These are phyloP conservation scores for Exocentrus adspersus DNA, from an alignment of 2,888 invertebrate genomes.

Conservation along the genomic window DNA sequence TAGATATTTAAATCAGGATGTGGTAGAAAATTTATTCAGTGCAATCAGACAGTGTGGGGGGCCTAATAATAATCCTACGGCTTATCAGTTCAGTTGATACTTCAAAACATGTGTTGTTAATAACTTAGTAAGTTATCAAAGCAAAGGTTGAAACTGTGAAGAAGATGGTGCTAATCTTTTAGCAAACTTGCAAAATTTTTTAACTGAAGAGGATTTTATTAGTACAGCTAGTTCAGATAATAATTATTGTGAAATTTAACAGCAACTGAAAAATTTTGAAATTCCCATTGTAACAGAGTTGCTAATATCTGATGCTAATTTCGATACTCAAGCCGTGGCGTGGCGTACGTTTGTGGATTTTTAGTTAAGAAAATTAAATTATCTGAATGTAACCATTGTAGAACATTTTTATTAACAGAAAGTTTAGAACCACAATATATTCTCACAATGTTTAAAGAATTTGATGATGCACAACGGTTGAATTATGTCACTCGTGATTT, in stretches of 20 bases:
- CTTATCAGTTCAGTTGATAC: constrained; percentile 34
- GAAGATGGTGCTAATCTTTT: constrained; percentile 3
- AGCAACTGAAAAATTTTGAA: not conserved
- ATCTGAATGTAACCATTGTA: not conserved
- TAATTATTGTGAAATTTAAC: not conserved
- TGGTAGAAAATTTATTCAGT: constrained; percentile 39
- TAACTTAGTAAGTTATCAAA: constrained; percentile 4
- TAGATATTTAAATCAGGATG: constrained; percentile 28
- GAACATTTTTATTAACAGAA: not conserved
- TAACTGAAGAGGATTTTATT: not conserved
- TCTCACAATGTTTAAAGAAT: constrained; percentile 1
- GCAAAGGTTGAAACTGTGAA: constrained; percentile 4
- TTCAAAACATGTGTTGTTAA: constrained; percentile 20
- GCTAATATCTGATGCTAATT: not conserved
- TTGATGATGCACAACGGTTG: not conserved
- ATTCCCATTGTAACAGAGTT: not conserved
- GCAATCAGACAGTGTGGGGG: constrained; percentile 36
- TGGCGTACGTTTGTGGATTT: constrained; percentile 11
- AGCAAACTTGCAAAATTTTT: constrained; percentile 3
- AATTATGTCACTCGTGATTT: not conserved
- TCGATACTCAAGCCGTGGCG: constrained; percentile 5
- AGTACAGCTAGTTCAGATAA: not conserved
- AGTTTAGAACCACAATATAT: not conserved
- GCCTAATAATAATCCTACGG: constrained; percentile 38
- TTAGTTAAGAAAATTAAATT: constrained; percentile 10